These are phyloP conservation scores for Myocastor coypus DNA, from an alignment of 2,113 vertebrate species.

Conservation along the genomic window DNA sequence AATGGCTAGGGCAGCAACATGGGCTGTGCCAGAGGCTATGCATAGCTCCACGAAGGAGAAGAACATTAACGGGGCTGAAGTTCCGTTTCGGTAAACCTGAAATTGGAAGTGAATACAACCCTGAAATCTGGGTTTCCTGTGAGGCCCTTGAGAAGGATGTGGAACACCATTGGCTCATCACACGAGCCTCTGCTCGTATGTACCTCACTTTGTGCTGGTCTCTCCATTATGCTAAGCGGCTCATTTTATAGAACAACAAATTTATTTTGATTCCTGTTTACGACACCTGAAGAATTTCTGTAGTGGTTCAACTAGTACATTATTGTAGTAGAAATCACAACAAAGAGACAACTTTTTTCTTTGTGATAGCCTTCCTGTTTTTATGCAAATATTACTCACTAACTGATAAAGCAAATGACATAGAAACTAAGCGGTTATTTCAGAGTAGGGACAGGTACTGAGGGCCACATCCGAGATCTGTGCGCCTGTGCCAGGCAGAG, in stretches of 20 bases:
- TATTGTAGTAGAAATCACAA: neutral
- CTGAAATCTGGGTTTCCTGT: neutral
- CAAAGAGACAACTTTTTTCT: neutral
- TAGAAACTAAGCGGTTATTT: neutral
- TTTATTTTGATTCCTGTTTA: neutral
- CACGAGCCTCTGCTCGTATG: neutral
- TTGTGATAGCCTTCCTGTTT: neutral
- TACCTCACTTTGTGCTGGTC: neutral
- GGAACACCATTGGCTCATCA: neutral
- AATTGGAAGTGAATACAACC: neutral
- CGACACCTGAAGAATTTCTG: neutral
- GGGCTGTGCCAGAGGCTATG: neutral
- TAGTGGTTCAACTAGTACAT: neutral
- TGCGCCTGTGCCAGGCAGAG: neutral
- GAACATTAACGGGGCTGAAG: conserved; percentile 43
- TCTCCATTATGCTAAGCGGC: neutral
- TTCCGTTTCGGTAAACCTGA: conserved; percentile 50
- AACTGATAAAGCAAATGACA: neutral
- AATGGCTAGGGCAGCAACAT: neutral
- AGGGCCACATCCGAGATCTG: neutral
- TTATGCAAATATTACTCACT: neutral
- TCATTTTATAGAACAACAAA: neutral
- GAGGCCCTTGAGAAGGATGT: neutral
- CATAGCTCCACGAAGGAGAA: conserved; percentile 48
- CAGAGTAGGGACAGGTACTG: neutral